Percentiles rank a stretch among this genome's conserved stretches.
Evolutionary conservation across 2,888 invertebrate genomes (phyloP).

Genomic region (Cryptus armator): DNA sequence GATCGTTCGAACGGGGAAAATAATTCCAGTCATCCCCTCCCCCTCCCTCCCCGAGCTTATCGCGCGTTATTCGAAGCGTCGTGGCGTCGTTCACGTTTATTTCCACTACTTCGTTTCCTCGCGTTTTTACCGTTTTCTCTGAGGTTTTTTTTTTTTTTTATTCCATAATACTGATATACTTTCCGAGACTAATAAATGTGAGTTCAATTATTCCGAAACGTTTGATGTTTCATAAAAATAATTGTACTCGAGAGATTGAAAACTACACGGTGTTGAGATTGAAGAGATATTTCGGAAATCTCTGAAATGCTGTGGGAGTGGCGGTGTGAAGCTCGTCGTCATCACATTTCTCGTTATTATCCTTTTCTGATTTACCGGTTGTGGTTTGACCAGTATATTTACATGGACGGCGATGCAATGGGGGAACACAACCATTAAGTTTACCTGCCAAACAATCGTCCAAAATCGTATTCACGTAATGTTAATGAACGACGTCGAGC

Average conservation of each 20-base stretch:
- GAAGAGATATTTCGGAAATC: background rate
- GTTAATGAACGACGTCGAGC: no score
- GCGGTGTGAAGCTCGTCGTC: no score
- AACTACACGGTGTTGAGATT: background rate
- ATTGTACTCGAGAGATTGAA: background rate
- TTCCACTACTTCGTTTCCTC: conserved; percentile 54
- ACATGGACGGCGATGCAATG: no score
- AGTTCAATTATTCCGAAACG: background rate
- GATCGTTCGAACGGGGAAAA: conserved; percentile 69
- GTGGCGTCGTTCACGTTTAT: conserved; percentile 65
- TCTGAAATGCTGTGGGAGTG: no score
- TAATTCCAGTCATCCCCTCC: conserved; percentile 69
- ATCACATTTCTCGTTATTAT: no score
- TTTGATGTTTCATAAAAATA: background rate
- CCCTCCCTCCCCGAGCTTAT: conserved; percentile 68
- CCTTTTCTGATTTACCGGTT: no score
- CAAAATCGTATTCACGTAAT: no score
- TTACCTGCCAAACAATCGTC: no score
- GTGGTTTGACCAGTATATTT: no score
- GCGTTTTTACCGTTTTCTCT: background rate
- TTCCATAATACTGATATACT: conserved; percentile 23
- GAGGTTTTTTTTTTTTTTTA: no score
- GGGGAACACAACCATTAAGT: no score
- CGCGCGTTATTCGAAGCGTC: conserved; percentile 70
- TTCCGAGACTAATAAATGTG: conserved; percentile 31